These are phyloP conservation scores for rat (Rattus norvegicus) DNA, from an alignment of 2,113 vertebrate genomes.

Conservation along the genomic window DNA sequence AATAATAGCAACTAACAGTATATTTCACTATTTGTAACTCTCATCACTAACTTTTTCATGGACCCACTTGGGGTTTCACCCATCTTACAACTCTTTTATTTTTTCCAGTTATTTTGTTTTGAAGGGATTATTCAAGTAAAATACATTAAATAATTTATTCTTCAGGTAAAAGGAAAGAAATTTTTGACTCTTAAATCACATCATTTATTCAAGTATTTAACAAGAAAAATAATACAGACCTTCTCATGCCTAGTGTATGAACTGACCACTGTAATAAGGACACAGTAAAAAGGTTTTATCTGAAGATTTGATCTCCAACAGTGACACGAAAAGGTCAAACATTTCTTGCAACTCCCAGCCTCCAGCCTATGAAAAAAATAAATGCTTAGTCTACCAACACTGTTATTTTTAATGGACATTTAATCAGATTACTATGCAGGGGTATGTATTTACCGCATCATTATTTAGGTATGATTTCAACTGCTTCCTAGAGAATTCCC, in stretches of 20 bases:
- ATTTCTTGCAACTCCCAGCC: not conserved
- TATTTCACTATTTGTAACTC: not conserved
- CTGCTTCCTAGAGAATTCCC: not conserved
- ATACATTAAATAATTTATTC: no score
- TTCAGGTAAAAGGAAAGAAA: no score
- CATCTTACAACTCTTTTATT: not conserved
- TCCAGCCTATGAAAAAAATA: not conserved
- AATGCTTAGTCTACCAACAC: accelerated
- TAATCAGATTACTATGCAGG: not conserved
- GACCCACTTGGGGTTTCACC: not conserved
- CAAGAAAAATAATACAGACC: not conserved
- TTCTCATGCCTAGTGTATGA: not conserved
- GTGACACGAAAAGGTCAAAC: not conserved
- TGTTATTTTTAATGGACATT: not conserved
- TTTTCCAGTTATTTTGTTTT: not conserved
- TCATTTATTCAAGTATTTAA: not conserved
- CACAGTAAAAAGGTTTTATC: not conserved
- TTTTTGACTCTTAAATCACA: not conserved
- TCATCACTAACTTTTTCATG: not conserved
- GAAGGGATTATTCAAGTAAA: no score
- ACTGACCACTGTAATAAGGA: not conserved
- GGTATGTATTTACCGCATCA: not conserved
- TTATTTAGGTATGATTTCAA: not conserved
- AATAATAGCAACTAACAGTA: not conserved
- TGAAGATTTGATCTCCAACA: not conserved